Conservation (phyloP, 2,797 vertebrate genomes). For the Smutsia temminckii region DNA sequence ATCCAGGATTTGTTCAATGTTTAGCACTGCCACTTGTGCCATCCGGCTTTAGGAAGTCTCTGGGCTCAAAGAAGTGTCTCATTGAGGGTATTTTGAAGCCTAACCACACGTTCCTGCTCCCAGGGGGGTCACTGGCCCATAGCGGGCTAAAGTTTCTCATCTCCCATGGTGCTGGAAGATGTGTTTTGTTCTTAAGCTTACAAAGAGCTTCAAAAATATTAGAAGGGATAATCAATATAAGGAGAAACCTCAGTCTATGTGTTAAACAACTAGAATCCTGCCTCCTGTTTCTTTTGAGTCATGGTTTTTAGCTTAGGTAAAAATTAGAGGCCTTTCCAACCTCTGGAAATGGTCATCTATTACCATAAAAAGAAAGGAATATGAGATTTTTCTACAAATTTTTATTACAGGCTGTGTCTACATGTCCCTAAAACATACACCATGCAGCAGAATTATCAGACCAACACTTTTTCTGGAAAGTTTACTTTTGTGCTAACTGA, state of each 20-base stretch:
- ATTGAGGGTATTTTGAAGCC: not conserved
- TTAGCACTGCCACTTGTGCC: accelerated
- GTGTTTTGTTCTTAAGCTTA: not conserved
- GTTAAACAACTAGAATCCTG: not conserved
- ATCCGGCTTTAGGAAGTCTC: not conserved
- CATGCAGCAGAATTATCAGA: not conserved
- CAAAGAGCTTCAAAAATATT: not conserved
- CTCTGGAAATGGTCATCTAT: not conserved
- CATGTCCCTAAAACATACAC: not conserved
- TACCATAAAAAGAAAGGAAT: not conserved
- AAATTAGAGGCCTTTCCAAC: not conserved
- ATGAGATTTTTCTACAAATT: not conserved
- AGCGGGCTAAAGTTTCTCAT: not conserved
- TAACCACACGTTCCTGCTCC: not conserved
- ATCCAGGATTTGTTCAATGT: not conserved
- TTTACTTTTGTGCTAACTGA: not conserved
- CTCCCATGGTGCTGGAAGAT: accelerated
- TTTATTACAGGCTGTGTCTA: not conserved
- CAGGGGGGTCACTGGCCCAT: no score
- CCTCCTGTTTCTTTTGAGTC: not conserved
- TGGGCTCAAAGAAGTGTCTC: not conserved
- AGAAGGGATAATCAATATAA: not conserved
- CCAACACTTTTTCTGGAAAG: not conserved
- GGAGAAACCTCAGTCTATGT: not conserved
- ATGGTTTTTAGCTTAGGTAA: not conserved